phyloP scores from a whole-genome alignment of 2,113 vertebrate genomes.

The Hyla sarda region DNA sequence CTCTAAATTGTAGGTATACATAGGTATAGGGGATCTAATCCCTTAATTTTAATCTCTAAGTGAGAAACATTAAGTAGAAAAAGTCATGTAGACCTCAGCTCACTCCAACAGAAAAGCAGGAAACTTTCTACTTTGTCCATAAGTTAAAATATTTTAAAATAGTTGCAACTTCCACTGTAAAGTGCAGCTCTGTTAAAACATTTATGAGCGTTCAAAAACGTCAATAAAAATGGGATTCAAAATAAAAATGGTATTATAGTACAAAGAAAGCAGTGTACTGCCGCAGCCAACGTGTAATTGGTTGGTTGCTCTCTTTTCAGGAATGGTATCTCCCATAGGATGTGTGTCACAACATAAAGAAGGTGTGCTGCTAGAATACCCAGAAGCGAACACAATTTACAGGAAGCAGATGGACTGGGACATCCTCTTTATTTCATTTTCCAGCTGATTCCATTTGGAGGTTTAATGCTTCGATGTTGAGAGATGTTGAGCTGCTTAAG shows the following conservation, averaged over 20 bases:
- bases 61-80: no score
- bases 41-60: no score
- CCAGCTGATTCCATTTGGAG: constrained; percentile 1
- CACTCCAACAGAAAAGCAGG: constrained; percentile 9
- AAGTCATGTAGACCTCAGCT: background rate
- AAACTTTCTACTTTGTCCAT: background rate
- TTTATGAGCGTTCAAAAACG: constrained; percentile 23
- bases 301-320: constrained; percentile 46
- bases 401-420: constrained; percentile 57
- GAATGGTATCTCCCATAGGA: constrained; percentile 56
- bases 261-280: constrained; percentile 47
- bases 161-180: background rate
- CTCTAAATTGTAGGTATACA: no score
- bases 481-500: constrained; percentile 30
- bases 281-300: constrained; percentile 36
- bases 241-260: constrained; percentile 29
- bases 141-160: constrained; percentile 2
- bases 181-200: constrained; percentile 37
- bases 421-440: constrained; percentile 55
- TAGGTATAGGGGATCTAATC: no score
- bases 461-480: constrained; percentile 33
- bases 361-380: constrained; percentile 55
- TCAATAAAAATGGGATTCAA: background rate
- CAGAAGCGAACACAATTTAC: constrained; percentile 51
- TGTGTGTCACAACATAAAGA: constrained; percentile 57